Evolutionary conservation across 2,797 vertebrate species (phyloP), one percentile per base, ranked within the genome.

Genomic region (Sparus aurata): DNA sequence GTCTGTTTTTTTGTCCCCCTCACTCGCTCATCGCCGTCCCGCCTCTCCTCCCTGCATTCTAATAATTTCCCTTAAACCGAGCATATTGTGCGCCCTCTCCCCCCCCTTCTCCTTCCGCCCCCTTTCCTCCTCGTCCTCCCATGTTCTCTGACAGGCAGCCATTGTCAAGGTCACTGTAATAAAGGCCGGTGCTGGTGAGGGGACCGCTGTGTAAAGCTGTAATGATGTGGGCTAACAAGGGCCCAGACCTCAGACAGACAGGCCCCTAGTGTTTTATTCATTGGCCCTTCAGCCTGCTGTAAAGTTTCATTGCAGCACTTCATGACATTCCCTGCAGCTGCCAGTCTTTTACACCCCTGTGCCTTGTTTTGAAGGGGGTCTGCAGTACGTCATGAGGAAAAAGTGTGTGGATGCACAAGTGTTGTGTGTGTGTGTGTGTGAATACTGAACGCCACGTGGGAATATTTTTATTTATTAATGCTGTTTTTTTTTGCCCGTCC

Each of bases 211-310:
- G 91, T 90, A 86, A 90, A 92, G 64, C 84, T 88, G 85, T 92
- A 92, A 92, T 92, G 88, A 92, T 93, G 84, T 60, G 41, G 86
- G 82, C 79, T 93, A 91, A 93, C 88, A 86, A 89, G 88, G 84
- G 85, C 75, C 61, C 78, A 57, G 79, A 69, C 75, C 84, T 58
- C 61, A 75, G 77, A 88, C 88, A 92, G 87, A 92, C 91, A 85
- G 84, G 90, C 75, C 78, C 85, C 89, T 79, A 81, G 87, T 89
- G 87, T 93, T 94, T 91, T 89, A 93, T 93, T 94, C 91, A 93
- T 87, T 85, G 89, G 86, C 80, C 86, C 88, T 91, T 92, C 80
- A 83, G 85, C 49, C 72, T 73, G 85, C 80, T 87, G 89, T 94
- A 91, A 93, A 93, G 75, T 92, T 94, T 93, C 85, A 91, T 72